phyloP scores from a whole-genome alignment of 2,888 invertebrate species.

The Phengaris arion region DNA sequence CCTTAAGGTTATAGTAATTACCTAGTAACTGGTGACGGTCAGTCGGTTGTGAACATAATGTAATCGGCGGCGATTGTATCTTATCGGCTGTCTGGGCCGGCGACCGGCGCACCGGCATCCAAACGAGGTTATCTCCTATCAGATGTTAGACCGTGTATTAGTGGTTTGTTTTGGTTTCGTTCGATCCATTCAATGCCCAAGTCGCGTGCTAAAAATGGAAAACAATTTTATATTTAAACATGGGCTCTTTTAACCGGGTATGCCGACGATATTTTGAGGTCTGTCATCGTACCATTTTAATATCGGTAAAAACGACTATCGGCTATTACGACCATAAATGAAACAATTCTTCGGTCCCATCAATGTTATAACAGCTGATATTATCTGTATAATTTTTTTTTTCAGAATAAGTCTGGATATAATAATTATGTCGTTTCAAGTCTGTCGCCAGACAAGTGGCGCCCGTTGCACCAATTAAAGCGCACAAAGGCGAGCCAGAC shows the following conservation, averaged over 20 bases:
- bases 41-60: slow-evolving; percentile 2
- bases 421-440: neutral
- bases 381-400: too few species aligned
- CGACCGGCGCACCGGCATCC: neutral
- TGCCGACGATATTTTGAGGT: too few species aligned
- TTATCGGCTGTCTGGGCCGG: slow-evolving; percentile 2
- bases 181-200: neutral
- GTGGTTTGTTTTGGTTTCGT: neutral
- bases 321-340: too few species aligned
- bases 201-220: neutral
- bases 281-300: too few species aligned
- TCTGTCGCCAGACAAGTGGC: slow-evolving; percentile 7
- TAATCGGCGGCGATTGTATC: neutral
- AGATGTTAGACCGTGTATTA: neutral
- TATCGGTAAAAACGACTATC: too few species aligned
- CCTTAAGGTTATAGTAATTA: neutral
- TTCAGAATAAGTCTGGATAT: neutral
- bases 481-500: slow-evolving; percentile 4
- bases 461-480: slow-evolving; percentile 11
- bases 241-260: too few species aligned
- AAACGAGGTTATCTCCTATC: slow-evolving; percentile 18
- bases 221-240: too few species aligned
- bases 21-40: neutral
- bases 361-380: too few species aligned
- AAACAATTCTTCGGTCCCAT: too few species aligned